phyloP scores from a whole-genome alignment of 1,140 invertebrate genomes.

The Drosophila trapezifrons region DNA sequence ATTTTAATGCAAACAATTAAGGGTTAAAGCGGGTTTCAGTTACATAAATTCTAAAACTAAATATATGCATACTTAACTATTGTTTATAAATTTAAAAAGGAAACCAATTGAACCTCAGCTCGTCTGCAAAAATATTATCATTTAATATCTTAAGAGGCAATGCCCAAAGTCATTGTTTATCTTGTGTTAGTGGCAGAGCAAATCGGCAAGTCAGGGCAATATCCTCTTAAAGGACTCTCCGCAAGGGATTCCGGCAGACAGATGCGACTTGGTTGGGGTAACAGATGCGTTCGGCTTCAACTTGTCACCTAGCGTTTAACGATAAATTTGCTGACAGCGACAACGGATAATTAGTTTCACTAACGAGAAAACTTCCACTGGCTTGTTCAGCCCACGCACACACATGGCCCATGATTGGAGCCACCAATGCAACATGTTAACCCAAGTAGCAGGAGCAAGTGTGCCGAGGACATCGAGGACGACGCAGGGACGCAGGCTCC shows the following conservation, averaged over 20 bases:
- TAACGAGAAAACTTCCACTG: constrained; percentile 81
- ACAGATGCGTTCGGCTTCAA: constrained; percentile 55
- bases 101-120: not conserved
- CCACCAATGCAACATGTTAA: constrained; percentile 75
- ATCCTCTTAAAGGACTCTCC: constrained; percentile 34
- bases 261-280: constrained; percentile 18
- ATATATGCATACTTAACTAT: not conserved
- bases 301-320: constrained; percentile 79
- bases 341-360: constrained; percentile 82
- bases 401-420: constrained; percentile 59
- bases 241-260: constrained; percentile 7
- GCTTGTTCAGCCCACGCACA: constrained; percentile 35
- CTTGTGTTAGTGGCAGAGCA: constrained; percentile 20
- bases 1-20: not conserved
- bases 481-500: constrained; percentile 36
- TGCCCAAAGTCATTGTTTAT: constrained; percentile 41
- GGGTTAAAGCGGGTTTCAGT: not conserved
- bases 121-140: not conserved
- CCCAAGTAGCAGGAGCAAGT: constrained; percentile 63
- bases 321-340: constrained; percentile 81
- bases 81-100: not conserved
- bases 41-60: no score
- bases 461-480: constrained; percentile 34
- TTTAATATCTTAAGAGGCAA: constrained; percentile 16
- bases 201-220: constrained; percentile 31